These are phyloP conservation scores for Leptobrachium ailaonicum DNA, from an alignment of 2,113 vertebrate genomes.

Conservation along the genomic window DNA sequence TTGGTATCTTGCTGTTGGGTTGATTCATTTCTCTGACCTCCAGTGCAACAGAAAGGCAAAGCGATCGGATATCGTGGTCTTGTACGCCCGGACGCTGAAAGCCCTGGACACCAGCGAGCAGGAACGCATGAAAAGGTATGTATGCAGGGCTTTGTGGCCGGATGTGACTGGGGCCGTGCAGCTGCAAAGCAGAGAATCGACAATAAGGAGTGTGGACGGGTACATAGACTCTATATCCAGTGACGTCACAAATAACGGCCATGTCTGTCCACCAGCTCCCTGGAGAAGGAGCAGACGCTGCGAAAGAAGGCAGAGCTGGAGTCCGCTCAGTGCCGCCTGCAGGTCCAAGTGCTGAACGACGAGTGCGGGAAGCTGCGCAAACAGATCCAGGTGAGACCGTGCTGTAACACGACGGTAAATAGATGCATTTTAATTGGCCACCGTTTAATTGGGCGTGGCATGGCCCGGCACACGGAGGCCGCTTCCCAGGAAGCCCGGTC, in stretches of 20 bases:
- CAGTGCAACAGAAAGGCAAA: constrained; percentile 97
- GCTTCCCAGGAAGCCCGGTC: too few species aligned
- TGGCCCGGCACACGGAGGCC: too few species aligned
- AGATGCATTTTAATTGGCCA: background rate
- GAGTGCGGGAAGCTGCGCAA: constrained; percentile 81
- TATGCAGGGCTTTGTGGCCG: background rate
- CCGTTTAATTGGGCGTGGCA: too few species aligned
- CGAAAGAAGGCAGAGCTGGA: constrained; percentile 88
- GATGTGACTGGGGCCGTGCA: too few species aligned
- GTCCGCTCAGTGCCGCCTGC: constrained; percentile 87
- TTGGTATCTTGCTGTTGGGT: too few species aligned
- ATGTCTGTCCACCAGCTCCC: constrained; percentile 64
- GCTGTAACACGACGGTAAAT: background rate
- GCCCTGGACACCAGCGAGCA: constrained; percentile 88
- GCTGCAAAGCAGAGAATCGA: too few species aligned
- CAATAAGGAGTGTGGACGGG: too few species aligned
- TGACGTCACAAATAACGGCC: too few species aligned
- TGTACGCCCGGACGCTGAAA: constrained; percentile 85
- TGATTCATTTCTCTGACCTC: too few species aligned
- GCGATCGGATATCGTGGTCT: constrained; percentile 83
- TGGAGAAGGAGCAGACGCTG: constrained; percentile 80
- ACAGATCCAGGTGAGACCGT: constrained; percentile 78
- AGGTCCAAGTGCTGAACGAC: constrained; percentile 81
- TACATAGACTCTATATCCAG: too few species aligned
- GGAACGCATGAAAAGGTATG: constrained; percentile 83